phyloP scores from a whole-genome alignment of 2,888 invertebrate species.

The Eubasilissa splendida region DNA sequence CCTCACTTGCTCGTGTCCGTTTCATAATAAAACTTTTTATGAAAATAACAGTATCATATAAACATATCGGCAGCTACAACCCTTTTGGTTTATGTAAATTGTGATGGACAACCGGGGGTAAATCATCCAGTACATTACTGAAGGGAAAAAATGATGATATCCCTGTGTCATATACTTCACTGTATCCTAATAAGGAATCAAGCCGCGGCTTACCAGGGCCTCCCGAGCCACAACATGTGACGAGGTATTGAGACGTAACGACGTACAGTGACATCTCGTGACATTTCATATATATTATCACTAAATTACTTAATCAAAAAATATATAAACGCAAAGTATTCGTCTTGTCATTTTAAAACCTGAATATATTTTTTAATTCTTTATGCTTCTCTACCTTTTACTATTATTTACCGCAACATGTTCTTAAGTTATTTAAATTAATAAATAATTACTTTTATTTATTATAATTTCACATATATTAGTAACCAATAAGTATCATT shows the following conservation, averaged over 20 bases:
- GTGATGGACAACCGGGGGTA: constrained; percentile 31
- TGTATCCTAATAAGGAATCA: constrained; percentile 53
- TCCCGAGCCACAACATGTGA: constrained; percentile 53
- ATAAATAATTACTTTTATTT: too few relatives aligned
- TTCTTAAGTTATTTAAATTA: too few relatives aligned
- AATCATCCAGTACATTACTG: constrained; percentile 36
- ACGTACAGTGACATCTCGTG: constrained; percentile 32
- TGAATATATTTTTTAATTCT: not conserved
- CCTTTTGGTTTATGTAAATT: constrained; percentile 31
- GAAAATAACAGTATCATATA: not conserved
- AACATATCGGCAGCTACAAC: constrained; percentile 22
- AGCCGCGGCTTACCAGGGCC: constrained; percentile 45
- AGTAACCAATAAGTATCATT: too few relatives aligned
- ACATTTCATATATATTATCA: not conserved
- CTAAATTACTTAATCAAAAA: not conserved
- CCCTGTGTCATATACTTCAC: constrained; percentile 29
- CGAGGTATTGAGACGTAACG: constrained; percentile 50
- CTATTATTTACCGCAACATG: too few relatives aligned
- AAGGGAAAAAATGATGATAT: constrained; percentile 37
- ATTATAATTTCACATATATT: too few relatives aligned
- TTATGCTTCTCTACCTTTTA: too few relatives aligned
- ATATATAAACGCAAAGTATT: too few relatives aligned
- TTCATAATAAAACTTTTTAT: constrained; percentile 1
- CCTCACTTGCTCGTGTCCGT: not conserved
- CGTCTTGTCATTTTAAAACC: not conserved